Conservation (phyloP, 2,113 vertebrate species). For the Psilopogon haemacephalus region DNA sequence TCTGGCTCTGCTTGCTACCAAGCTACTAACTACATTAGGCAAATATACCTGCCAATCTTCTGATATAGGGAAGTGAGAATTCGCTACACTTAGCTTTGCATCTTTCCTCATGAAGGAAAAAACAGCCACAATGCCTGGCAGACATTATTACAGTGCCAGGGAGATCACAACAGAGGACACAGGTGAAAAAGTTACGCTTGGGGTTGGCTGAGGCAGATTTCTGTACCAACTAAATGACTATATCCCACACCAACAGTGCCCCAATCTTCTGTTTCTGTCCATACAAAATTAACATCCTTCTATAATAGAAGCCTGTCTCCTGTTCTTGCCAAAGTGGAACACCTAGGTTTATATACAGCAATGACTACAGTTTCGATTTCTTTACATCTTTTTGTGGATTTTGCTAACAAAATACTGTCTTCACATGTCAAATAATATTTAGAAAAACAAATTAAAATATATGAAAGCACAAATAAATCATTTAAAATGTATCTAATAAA, state of each 20-base stretch:
- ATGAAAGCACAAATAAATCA: not conserved
- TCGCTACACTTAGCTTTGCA: not conserved
- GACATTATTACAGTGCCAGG: not conserved
- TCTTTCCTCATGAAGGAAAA: not conserved
- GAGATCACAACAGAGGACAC: not conserved
- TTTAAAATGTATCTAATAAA: not conserved
- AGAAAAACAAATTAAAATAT: not conserved
- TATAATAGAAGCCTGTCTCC: not conserved
- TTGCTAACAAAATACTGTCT: not conserved
- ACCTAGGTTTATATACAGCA: not conserved
- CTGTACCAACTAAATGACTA: not conserved
- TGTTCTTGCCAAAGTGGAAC: not conserved
- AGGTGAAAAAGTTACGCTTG: not conserved
- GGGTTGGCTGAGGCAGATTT: not conserved
- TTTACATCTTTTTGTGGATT: not conserved
- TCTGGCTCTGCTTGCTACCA: constrained; percentile 3
- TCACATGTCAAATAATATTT: not conserved
- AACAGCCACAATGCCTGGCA: rapidly evolving
- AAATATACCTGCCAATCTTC: not conserved
- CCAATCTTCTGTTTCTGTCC: not conserved
- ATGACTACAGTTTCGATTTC: not conserved
- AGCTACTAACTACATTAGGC: not conserved
- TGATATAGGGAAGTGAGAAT: not conserved
- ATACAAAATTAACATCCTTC: not conserved
- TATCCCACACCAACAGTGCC: not conserved